These are phyloP conservation scores for Triplophysa siluroides DNA, from an alignment of 2,113 vertebrate species.

Conservation along the genomic window DNA sequence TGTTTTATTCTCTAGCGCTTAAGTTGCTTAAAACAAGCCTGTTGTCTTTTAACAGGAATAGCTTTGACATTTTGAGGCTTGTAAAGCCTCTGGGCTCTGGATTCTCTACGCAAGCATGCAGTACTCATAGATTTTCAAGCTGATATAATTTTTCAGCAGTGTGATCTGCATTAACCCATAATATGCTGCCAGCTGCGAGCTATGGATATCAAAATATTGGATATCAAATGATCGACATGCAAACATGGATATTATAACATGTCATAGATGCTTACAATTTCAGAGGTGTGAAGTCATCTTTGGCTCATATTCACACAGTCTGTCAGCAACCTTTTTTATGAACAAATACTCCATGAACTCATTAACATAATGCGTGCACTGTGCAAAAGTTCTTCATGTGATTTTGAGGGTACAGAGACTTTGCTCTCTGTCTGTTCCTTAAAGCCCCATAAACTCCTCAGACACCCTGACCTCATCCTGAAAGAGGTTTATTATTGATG, in stretches of 20 bases:
- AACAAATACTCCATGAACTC: background rate
- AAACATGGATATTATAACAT: no score
- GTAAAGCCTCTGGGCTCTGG: background rate
- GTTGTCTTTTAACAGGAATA: slow-evolving; percentile 9
- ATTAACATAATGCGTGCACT: background rate
- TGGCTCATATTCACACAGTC: no score
- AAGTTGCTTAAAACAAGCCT: background rate
- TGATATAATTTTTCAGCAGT: slow-evolving; percentile 1
- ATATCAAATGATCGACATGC: no score
- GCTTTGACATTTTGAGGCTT: slow-evolving; percentile 27
- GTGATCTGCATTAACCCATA: background rate
- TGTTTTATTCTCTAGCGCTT: background rate
- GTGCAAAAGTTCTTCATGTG: background rate
- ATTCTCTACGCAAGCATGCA: slow-evolving; percentile 4
- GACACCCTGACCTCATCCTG: background rate
- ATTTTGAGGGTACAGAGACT: background rate
- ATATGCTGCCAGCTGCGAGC: background rate
- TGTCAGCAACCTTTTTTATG: no score
- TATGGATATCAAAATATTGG: no score
- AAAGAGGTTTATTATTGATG: slow-evolving; percentile 40
- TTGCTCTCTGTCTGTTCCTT: slow-evolving; percentile 1
- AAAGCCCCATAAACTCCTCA: background rate
- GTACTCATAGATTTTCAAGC: background rate
- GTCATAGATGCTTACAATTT: no score
- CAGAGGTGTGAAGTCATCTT: no score